Conservation (phyloP, 2,113 vertebrate species). For the Hepsetus odoe region DNA sequence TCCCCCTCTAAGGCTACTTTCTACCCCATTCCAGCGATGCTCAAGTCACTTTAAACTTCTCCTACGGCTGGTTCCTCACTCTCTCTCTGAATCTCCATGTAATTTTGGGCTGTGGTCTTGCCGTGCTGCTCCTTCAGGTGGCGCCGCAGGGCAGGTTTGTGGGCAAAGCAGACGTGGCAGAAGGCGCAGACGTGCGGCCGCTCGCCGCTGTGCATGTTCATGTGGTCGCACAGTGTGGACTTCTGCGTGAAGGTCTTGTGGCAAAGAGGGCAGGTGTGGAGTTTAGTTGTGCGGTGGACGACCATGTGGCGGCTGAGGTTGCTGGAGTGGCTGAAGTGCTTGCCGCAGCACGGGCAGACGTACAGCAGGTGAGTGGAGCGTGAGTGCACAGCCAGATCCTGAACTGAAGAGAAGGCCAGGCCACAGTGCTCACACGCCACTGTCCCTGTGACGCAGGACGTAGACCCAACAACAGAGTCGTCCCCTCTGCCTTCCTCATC, state of each 20-base stretch:
- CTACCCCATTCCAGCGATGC: not conserved
- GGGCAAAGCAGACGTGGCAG: conserved; percentile 90
- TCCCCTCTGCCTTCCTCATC: conserved; percentile 67
- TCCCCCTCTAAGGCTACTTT: conserved; percentile 15
- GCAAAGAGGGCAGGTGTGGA: conserved; percentile 87
- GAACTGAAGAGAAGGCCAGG: conserved; percentile 83
- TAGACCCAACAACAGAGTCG: conserved; percentile 75
- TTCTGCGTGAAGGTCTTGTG: conserved; percentile 94
- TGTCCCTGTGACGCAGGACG: conserved; percentile 70
- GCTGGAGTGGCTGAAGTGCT: conserved; percentile 90
- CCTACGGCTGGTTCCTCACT: conserved; percentile 55
- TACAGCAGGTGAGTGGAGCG: conserved; percentile 86
- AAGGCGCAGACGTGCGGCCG: conserved; percentile 89
- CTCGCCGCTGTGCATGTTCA: conserved; percentile 93
- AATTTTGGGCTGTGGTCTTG: conserved; percentile 90
- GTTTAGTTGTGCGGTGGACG: conserved; percentile 85
- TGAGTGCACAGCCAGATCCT: conserved; percentile 85
- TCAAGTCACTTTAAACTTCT: conserved; percentile 11
- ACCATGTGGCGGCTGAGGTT: conserved; percentile 93
- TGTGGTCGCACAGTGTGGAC: conserved; percentile 91
- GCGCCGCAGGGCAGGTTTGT: conserved; percentile 89
- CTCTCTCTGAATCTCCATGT: conserved; percentile 81
- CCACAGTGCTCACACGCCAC: conserved; percentile 86
- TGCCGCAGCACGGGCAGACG: conserved; percentile 91
- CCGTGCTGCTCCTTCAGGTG: conserved; percentile 95